These are phyloP conservation scores for Lerista edwardsae DNA, from an alignment of 2,797 vertebrate genomes.

Conservation along the genomic window DNA sequence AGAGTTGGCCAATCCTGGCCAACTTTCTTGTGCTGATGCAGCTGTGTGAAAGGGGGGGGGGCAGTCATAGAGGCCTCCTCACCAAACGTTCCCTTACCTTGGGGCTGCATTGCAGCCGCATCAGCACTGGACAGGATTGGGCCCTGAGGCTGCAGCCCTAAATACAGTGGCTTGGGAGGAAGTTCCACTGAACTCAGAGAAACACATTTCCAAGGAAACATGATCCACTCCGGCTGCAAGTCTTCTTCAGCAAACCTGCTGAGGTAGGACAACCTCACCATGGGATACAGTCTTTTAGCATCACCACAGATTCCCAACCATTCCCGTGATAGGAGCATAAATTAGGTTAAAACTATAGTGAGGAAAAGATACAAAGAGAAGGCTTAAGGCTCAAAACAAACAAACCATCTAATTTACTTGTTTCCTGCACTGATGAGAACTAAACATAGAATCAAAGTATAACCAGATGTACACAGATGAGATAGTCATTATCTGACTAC, in stretches of 20 bases:
- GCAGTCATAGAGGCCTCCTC: too few relatives aligned
- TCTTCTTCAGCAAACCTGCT: neutral
- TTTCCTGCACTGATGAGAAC: neutral
- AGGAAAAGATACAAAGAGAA: neutral
- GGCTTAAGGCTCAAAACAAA: neutral
- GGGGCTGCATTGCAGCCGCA: too few relatives aligned
- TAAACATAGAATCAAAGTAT: neutral
- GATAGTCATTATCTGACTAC: neutral
- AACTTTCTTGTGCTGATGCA: too few relatives aligned
- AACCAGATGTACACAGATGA: neutral
- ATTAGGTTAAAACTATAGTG: neutral
- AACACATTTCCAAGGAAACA: neutral
- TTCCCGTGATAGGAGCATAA: neutral
- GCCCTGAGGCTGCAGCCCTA: neutral
- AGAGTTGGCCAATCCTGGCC: too few relatives aligned
- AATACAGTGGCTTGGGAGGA: neutral
- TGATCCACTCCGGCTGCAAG: too few relatives aligned
- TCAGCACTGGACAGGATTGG: too few relatives aligned
- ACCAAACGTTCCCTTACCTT: too few relatives aligned
- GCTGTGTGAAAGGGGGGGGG: too few relatives aligned
- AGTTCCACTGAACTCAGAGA: neutral
- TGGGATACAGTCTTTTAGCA: neutral
- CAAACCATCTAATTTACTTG: neutral
- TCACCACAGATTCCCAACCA: neutral
- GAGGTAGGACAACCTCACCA: neutral